Evolutionary conservation across 2,888 invertebrate species (phyloP).

Genomic region (Heliconius erato): DNA sequence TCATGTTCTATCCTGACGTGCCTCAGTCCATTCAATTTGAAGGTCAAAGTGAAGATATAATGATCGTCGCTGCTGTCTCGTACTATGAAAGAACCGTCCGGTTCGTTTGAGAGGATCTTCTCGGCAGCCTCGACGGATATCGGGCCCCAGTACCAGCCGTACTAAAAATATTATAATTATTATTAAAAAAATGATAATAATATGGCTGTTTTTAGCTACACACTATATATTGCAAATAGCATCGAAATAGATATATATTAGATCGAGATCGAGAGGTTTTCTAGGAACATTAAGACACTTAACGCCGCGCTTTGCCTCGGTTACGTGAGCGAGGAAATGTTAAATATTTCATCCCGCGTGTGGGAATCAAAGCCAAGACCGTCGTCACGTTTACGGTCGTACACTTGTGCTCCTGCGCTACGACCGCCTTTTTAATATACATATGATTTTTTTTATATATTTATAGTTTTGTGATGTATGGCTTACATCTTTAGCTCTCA

Average conservation of each 20-base stretch:
- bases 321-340: too few species aligned
- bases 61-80: conserved; percentile 97
- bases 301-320: too few species aligned
- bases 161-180: conserved; percentile 83
- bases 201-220: not conserved
- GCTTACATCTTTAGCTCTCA: not conserved
- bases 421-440: too few species aligned
- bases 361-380: too few species aligned
- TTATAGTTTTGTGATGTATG: not conserved
- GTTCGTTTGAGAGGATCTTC: conserved; percentile 95
- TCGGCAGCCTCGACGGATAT: conserved; percentile 96
- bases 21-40: conserved; percentile 95
- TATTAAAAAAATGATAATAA: conserved; percentile 8
- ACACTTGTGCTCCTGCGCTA: too few species aligned
- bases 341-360: too few species aligned
- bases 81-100: conserved; percentile 97
- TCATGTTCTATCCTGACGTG: conserved; percentile 98
- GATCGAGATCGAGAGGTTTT: too few species aligned
- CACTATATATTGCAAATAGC: too few species aligned
- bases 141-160: conserved; percentile 98
- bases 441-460: too few species aligned
- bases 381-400: too few species aligned
- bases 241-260: too few species aligned
- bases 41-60: conserved; percentile 97
- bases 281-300: too few species aligned